phyloP scores from a whole-genome alignment of 1,140 invertebrate species.

The Schlechtendalia chinensis region DNA sequence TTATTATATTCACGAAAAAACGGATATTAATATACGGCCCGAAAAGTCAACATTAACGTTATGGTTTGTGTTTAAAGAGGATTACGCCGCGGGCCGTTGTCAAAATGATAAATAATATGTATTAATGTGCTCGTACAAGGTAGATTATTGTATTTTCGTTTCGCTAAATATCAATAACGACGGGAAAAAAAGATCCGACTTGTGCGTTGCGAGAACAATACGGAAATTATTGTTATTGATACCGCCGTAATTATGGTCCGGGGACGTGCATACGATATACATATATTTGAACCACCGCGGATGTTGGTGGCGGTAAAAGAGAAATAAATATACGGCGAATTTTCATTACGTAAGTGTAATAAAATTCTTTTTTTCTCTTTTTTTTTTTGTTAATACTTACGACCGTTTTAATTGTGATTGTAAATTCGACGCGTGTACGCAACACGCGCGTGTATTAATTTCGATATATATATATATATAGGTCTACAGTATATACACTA shows the following conservation, averaged over 20 bases:
- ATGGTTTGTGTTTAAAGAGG: neutral
- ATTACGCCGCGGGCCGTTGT: neutral
- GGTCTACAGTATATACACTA: no score
- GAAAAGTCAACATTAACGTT: neutral
- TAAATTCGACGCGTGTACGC: constrained; percentile 24
- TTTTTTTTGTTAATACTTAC: constrained; percentile 8
- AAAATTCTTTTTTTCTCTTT: constrained; percentile 25
- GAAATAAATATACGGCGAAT: constrained; percentile 42
- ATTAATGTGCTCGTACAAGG: neutral
- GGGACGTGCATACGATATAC: neutral
- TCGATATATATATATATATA: no score
- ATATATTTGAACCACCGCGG: constrained; percentile 36
- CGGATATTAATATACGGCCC: neutral
- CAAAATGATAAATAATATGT: constrained; percentile 2
- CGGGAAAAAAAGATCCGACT: neutral
- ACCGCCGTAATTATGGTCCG: neutral
- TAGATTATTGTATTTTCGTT: constrained; percentile 6
- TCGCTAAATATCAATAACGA: neutral
- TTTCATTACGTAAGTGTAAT: constrained; percentile 37
- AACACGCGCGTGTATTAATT: constrained; percentile 17
- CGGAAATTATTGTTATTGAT: constrained; percentile 36
- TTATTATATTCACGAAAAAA: neutral
- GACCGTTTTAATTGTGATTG: constrained; percentile 26
- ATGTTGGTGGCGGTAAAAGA: constrained; percentile 37
- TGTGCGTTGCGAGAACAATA: neutral